Conservation (phyloP, 2,797 vertebrate species). For the Micropoecilia bifurca region DNA sequence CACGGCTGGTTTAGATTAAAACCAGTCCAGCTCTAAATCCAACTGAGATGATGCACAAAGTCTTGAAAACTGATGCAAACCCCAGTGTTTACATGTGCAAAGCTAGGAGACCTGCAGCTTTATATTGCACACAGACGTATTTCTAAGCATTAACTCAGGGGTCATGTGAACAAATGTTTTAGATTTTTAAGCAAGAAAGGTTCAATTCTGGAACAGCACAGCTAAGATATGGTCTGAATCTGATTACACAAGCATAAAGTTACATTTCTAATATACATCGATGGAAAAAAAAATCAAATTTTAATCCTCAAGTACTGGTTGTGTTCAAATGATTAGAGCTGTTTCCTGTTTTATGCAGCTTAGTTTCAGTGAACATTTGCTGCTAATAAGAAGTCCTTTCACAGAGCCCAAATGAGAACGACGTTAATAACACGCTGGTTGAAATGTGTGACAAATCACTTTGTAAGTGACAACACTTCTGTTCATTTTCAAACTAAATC, state of each 20-base stretch:
- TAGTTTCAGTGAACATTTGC: neutral
- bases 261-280: neutral
- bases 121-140: neutral
- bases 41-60: neutral
- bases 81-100: neutral
- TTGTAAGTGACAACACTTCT: constrained; percentile 6
- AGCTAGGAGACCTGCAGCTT: neutral
- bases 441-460: constrained; percentile 2
- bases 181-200: neutral
- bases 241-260: neutral
- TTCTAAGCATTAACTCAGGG: neutral
- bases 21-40: neutral
- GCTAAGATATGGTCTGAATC: neutral
- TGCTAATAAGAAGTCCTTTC: neutral
- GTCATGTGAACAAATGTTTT: neutral
- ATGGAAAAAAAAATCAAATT: neutral
- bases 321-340: neutral
- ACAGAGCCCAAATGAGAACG: neutral
- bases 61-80: neutral
- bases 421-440: constrained; percentile 7
- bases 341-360: neutral
- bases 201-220: neutral
- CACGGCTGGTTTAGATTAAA: neutral
- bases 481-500: neutral
- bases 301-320: neutral